Conservation (phyloP, 2,888 invertebrate genomes). For the Erebia ligea region DNA sequence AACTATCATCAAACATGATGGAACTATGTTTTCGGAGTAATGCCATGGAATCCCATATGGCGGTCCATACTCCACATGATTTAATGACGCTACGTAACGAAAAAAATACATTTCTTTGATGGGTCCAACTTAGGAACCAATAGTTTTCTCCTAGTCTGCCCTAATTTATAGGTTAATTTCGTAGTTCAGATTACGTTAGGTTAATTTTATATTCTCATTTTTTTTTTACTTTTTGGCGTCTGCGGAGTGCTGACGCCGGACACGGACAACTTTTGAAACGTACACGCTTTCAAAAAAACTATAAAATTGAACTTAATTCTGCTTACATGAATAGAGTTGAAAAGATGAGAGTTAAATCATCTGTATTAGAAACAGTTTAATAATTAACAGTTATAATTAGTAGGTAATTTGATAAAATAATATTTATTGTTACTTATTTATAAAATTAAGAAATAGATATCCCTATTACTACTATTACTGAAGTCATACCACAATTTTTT, state of each 20-base stretch:
- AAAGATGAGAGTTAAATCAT: constrained; percentile 1
- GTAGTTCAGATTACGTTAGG: constrained; percentile 55
- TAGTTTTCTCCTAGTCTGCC: constrained; percentile 33
- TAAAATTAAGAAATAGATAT: not conserved
- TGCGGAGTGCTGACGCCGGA: constrained; percentile 56
- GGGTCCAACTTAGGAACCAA: constrained; percentile 32
- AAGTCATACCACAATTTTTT: not conserved
- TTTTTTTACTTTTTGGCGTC: constrained; percentile 62
- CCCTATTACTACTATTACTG: not conserved
- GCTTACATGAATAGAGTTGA: constrained; percentile 2
- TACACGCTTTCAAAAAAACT: constrained; percentile 14
- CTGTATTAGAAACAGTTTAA: not conserved
- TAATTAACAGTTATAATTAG: not conserved
- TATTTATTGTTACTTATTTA: not conserved
- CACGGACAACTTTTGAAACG: constrained; percentile 39
- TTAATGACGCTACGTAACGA: constrained; percentile 74
- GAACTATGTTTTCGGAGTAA: constrained; percentile 78
- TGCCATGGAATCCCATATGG: constrained; percentile 83
- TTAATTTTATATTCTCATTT: constrained; percentile 66
- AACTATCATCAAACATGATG: constrained; percentile 68
- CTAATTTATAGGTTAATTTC: constrained; percentile 50
- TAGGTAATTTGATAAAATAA: not conserved
- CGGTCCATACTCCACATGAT: constrained; percentile 82
- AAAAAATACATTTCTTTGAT: constrained; percentile 48
- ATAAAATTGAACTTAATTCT: not conserved